These are phyloP conservation scores for Machaerirhynchus nigripectus DNA, from an alignment of 2,113 vertebrate genomes.

Conservation along the genomic window DNA sequence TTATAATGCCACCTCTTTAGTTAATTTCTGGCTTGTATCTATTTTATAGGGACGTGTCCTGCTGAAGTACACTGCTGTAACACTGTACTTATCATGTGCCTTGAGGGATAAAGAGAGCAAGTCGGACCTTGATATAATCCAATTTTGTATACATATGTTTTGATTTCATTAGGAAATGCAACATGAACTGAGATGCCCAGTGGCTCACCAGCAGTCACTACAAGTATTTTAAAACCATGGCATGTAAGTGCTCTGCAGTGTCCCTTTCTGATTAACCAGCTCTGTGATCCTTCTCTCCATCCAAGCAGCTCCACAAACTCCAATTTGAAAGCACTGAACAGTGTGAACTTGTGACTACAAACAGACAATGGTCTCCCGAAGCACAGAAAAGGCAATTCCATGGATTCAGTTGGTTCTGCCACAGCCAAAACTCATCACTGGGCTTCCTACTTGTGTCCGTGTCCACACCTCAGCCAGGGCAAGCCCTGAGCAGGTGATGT, in stretches of 20 bases:
- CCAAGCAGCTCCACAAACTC: neutral
- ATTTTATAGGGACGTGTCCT: neutral
- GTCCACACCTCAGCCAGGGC: neutral
- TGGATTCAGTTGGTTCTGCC: neutral
- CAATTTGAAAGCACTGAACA: fast-evolving
- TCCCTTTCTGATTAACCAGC: neutral
- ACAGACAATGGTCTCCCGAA: fast-evolving
- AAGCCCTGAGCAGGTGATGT: fast-evolving
- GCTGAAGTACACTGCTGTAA: neutral
- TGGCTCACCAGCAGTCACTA: neutral
- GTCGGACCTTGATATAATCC: neutral
- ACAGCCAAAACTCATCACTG: neutral
- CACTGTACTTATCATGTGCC: neutral
- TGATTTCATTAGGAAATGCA: neutral
- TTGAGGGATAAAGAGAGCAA: neutral
- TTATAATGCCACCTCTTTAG: neutral
- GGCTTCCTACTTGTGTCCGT: fast-evolving
- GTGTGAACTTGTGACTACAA: neutral
- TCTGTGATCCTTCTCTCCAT: neutral
- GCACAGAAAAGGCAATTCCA: neutral
- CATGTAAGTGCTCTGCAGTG: neutral
- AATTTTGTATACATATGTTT: neutral
- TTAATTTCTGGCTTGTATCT: neutral
- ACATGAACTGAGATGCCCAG: neutral
- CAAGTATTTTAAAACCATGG: neutral